Base-by-base conservation (phyloP, 1,140 invertebrate species). In the Philotrypesis tridentata region DNA sequence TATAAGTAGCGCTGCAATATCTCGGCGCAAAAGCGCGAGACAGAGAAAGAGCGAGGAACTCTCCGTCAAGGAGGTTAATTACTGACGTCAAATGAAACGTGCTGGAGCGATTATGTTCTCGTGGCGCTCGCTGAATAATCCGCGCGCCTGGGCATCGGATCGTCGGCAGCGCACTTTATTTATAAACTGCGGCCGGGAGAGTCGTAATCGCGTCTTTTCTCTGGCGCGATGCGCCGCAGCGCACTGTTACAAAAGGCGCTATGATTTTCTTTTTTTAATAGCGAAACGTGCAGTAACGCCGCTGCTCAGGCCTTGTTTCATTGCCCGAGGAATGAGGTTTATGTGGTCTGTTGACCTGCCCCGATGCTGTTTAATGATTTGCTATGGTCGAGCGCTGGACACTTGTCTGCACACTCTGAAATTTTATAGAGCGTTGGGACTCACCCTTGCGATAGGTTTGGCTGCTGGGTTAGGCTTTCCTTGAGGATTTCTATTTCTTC, bases 371-470 rank as follows among this genome's bases (percentile, higher is more conserved):
- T 55, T 55, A 7, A 6, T 17, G 17, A 7, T 43, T 55, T 55
- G 48, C 14, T 55, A 14, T 43, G 17, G 12, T 11, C 9, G 12
- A 14, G 40, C n/a, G n/a, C n/a, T n/a, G 40, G 14, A 43, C 12
- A 43, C 17, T 43, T 43, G 40, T 43, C 12, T 14, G 12, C 4
- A 21, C 17, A 17, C 6, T n/a, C 7, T 55, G 21, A 21, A 17
- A 55, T 6, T 17, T 21, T 55, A 55, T n/a, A 7, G 5, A 0
- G 48, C 17, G 4, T 33, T 31, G n/a, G 23, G 48, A 78, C 89
- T 89, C 76, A 91, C 90, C 86, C 88, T 84, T 90, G 86, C 23
- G 90, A 91, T 37, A 90, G 82, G 88, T 91, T 90, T 31, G 89
- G 87, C 71, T 89, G 88, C 71, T 89, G 88, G 2, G 82, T 86